A percentile compares a stretch with the other conserved stretches of the same genome.
These are phyloP conservation scores for Thymelicus acteon DNA, from an alignment of 2,888 invertebrate genomes.

Conservation along the genomic window DNA sequence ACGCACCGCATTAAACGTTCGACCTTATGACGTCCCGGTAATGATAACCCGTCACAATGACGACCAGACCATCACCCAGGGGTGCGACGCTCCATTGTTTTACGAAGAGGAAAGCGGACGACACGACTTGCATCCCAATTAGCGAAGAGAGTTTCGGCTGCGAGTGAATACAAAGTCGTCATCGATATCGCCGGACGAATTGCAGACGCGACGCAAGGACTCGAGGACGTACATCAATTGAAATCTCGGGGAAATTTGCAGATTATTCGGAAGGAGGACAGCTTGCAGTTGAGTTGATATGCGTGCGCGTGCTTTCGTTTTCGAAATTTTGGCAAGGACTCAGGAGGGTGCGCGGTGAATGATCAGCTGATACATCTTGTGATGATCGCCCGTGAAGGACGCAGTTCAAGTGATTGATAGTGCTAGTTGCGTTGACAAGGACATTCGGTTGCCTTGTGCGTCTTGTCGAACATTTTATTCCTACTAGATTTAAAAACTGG, in stretches of 20 bases:
- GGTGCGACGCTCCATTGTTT: conserved; percentile 71
- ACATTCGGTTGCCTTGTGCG: conserved; percentile 51
- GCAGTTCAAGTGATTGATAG: conserved; percentile 61
- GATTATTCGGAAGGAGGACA: conserved; percentile 55
- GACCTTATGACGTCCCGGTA: conserved; percentile 42
- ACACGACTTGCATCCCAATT: conserved; percentile 76
- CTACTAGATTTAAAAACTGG: conserved; percentile 19
- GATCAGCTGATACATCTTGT: conserved; percentile 61
- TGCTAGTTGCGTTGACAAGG: conserved; percentile 52
- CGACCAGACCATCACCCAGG: conserved; percentile 62
- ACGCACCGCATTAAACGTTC: conserved; percentile 48
- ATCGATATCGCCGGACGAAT: conserved; percentile 62
- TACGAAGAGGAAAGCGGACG: conserved; percentile 76
- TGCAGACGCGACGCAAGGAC: conserved; percentile 65
- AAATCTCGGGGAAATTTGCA: conserved; percentile 56
- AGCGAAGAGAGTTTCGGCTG: conserved; percentile 79
- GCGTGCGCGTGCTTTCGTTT: conserved; percentile 59
- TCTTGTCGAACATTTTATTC: conserved; percentile 21
- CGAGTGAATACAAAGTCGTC: conserved; percentile 75
- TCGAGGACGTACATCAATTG: conserved; percentile 62
- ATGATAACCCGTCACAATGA: conserved; percentile 55
- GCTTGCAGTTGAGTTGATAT: conserved; percentile 67
- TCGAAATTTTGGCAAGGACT: conserved; percentile 76
- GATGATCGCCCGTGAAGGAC: conserved; percentile 64
- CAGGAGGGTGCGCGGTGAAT: conserved; percentile 51